Evolutionary conservation across 1,140 invertebrate genomes (phyloP).

Genomic region (Drosophila persimilis): DNA sequence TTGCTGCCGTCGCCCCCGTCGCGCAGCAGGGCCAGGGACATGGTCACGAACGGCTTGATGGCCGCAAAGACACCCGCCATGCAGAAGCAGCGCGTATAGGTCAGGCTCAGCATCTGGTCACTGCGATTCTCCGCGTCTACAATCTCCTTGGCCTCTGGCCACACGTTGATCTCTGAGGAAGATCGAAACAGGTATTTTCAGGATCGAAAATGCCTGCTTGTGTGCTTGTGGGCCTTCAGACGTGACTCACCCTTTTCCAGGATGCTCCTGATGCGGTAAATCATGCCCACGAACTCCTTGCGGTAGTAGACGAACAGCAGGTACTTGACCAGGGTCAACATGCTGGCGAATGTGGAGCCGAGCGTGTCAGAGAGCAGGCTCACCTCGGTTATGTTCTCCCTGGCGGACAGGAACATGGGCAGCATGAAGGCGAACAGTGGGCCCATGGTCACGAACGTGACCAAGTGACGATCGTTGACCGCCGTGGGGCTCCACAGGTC

Average conservation of each 20-base stretch:
- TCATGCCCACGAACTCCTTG: conserved; percentile 46
- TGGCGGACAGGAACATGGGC: conserved; percentile 44
- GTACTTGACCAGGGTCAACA: conserved; percentile 52
- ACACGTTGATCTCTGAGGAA: conserved; percentile 30
- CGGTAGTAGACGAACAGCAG: conserved; percentile 53
- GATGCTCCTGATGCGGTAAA: conserved; percentile 52
- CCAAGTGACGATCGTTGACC: conserved; percentile 32
- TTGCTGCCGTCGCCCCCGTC: conserved; percentile 9
- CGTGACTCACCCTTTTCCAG: conserved; percentile 47
- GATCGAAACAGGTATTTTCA: no score
- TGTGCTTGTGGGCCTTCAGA: no score
- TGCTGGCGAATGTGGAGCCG: conserved; percentile 48
- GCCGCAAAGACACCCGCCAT: conserved; percentile 50
- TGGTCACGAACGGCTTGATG: conserved; percentile 56
- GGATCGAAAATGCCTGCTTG: no score
- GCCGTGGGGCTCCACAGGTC: conserved; percentile 40
- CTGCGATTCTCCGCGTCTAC: conserved; percentile 57
- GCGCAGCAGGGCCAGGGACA: conserved; percentile 30
- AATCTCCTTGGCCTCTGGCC: conserved; percentile 36
- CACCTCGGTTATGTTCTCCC: conserved; percentile 53
- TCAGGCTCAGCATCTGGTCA: conserved; percentile 53
- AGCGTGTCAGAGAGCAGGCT: conserved; percentile 57
- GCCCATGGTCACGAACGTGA: conserved; percentile 37
- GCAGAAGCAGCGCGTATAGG: conserved; percentile 55
- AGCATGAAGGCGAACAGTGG: conserved; percentile 26